Conservation (phyloP, 2,888 invertebrate species). For the Plagodis pulveraria region DNA sequence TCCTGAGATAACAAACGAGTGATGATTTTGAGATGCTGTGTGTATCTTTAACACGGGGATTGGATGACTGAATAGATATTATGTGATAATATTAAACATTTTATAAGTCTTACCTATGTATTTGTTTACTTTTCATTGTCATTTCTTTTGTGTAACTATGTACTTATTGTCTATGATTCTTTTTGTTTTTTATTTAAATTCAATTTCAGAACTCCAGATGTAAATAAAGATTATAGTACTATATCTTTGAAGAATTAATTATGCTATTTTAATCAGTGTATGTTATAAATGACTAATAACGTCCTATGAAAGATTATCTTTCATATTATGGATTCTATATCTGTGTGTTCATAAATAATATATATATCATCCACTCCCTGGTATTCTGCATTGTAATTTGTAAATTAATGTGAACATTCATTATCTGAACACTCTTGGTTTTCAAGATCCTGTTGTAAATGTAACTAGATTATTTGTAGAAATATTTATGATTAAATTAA, state of each 20-base stretch:
- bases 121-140: too few relatives aligned
- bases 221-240: too few relatives aligned
- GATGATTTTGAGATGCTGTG: conserved; percentile 41
- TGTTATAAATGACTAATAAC: too few relatives aligned
- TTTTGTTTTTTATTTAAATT: too few relatives aligned
- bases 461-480: conserved; percentile 63
- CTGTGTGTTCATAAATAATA: conserved; percentile 1
- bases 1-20: conserved; percentile 67
- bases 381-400: conserved; percentile 43
- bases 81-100: background rate
- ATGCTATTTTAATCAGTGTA: too few relatives aligned
- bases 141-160: too few relatives aligned
- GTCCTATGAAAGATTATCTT: too few relatives aligned
- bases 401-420: conserved; percentile 47
- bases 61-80: conserved; percentile 8
- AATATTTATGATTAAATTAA: conserved; percentile 74
- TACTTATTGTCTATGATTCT: too few relatives aligned
- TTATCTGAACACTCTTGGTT: conserved; percentile 61
- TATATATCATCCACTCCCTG: conserved; percentile 10
- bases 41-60: conserved; percentile 6
- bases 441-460: conserved; percentile 57
- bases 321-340: too few relatives aligned
- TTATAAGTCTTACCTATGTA: too few relatives aligned
- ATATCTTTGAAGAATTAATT: too few relatives aligned
- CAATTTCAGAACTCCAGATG: too few relatives aligned